phyloP scores from a whole-genome alignment of 2,113 vertebrate genomes.

The Caranx melampygus region DNA sequence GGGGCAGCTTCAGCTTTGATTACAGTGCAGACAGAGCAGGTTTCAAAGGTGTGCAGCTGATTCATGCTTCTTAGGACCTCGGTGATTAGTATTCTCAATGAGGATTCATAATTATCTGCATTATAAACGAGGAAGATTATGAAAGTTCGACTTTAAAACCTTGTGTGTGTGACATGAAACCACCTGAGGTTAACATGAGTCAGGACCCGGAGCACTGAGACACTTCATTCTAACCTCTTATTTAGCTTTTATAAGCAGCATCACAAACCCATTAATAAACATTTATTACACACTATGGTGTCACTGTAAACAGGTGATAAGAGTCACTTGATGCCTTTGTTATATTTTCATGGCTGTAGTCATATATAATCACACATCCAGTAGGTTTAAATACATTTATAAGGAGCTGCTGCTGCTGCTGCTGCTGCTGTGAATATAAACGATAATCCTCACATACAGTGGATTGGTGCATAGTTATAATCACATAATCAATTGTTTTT shows the following conservation, averaged over 20 bases:
- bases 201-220: background rate
- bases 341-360: no score
- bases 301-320: background rate
- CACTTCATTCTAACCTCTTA: background rate
- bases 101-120: conserved; percentile 22
- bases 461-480: background rate
- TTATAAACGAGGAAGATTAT: background rate
- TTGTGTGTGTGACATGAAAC: conserved; percentile 18
- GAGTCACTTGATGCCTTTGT: background rate
- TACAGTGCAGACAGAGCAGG: conserved; percentile 52
- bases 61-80: conserved; percentile 47
- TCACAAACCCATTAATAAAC: background rate
- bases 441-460: no score
- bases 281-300: background rate
- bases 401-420: background rate
- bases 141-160: conserved; percentile 20
- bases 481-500: background rate
- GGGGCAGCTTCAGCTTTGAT: conserved; percentile 47
- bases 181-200: background rate
- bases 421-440: background rate
- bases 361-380: background rate
- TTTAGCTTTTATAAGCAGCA: conserved; percentile 1
- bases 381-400: background rate
- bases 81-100: conserved; percentile 38
- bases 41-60: conserved; percentile 71